Base-by-base conservation (phyloP, 2,888 invertebrate species). In the Choristoneura rosaceana region DNA sequence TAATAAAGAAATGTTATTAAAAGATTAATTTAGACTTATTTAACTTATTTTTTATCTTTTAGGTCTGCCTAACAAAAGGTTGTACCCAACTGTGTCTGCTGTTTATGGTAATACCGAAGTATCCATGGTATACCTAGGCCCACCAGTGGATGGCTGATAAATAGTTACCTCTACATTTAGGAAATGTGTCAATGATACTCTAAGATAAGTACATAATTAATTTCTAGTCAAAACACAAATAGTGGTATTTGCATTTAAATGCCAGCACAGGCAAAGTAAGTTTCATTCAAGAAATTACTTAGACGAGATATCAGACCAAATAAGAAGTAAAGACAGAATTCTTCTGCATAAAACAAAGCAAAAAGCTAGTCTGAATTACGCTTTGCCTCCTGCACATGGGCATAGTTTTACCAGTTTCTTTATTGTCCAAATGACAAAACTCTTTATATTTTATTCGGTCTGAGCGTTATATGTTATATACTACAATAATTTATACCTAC, bases 101-200 rank as follows among this genome's bases (percentile, higher is more conserved):
- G 99, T 99, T 12, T 99, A 99, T 94, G 99, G 99, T 74, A 99
- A 99, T 89, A 99, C 99, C 63, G 99, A 99, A 95, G 99, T 99
- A 55, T 99, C 99, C 50, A 99, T 99, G 99, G 98, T 99, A 59
- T 99, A 99, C 91, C 94, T 99, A 82, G 99, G 99, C 77, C 97
- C 97, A 77, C 99, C 99, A n/a, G 91, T 98, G 84, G 99, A 99
- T 95, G 99, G 99, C 94, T 98, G 96, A 97, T 95, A 81, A 75
- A 79, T 64, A 81, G 76, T 79, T 64, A 81, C 50, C 25, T 33
- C 43, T 10, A 25, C n/a, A n/a, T 61, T 43, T 68, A 71, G 71
- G 59, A 50, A 69, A 73, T 70, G 17, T 74, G 55, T 66, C 45
- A 64, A 65, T 41, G 50, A 58, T 70, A 73, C 34, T 55, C 33